Base-by-base conservation (phyloP, 2,113 vertebrate species). In the Stigmatopora argus region DNA sequence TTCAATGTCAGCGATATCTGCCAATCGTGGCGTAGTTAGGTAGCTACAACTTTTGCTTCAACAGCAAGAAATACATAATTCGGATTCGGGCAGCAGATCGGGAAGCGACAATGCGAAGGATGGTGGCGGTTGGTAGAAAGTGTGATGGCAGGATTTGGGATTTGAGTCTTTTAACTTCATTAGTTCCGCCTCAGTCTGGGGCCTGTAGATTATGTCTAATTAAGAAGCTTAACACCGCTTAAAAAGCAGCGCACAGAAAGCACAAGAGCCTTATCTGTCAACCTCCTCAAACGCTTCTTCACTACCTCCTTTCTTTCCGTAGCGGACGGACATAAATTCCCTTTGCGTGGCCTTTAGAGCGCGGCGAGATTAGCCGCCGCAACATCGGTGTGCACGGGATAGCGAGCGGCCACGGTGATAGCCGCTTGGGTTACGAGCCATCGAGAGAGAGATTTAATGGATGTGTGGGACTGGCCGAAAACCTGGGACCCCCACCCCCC, bases 201-300 rank as follows among this genome's bases (percentile, higher is more conserved):
- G 86, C 85, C 84, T 85, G 83, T 89, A 91, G 89, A 92, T 91
- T 90, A 91, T 83, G 87, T 85, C 89, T 90, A 92, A 92, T 92
- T 91, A 92, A 91, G 88, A 79, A 87, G 88, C 88, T 92, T 91
- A 92, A 79, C 80, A 72, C 85, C 87, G 87, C 82, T 91, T 90
- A 89, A 85, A 87, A 85, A 81, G 75, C 82, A 83, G 82, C 87
- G 84, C 87, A 88, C 82, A 87, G 84, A 87, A 86, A 85, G 89
- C 84, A 81, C 85, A 83, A 81, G 84, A 85, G 86, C 72, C 79
- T 91, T 88, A 91, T 92, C 90, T 89, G 85, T 89, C 90, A 90
- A 90, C 87, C 88, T 86, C 85, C 87, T 89, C 86, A 89, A 90
- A 90, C 78, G 87, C 88, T 90, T 90, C 87, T 73, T 78, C 72